These are phyloP conservation scores for Distichodus sexfasciatus DNA, from an alignment of 2,797 vertebrate species.

Conservation along the genomic window DNA sequence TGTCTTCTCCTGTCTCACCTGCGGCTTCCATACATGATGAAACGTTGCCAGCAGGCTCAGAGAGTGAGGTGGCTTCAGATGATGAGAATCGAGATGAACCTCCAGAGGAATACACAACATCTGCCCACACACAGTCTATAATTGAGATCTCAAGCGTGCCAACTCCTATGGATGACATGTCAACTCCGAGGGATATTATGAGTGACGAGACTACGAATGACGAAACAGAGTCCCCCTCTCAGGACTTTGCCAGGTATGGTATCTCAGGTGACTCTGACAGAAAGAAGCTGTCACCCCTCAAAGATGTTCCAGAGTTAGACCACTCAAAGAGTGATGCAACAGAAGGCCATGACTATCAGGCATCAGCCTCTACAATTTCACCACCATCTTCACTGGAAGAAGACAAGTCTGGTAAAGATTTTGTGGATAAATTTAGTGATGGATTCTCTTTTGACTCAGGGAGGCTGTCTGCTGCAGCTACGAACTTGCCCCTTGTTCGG, in stretches of 20 bases:
- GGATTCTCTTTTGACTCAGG: slow-evolving; percentile 59
- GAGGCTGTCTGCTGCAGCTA: slow-evolving; percentile 66
- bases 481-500: slow-evolving; percentile 79
- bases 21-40: slow-evolving; percentile 85
- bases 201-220: slow-evolving; percentile 90
- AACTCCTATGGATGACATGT: slow-evolving; percentile 93
- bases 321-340: slow-evolving; percentile 87
- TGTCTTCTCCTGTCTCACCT: slow-evolving; percentile 79
- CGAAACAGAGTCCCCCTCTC: slow-evolving; percentile 84
- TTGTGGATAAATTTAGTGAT: slow-evolving; percentile 62
- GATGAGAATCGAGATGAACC: slow-evolving; percentile 88
- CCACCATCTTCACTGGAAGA: slow-evolving; percentile 89
- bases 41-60: slow-evolving; percentile 80
- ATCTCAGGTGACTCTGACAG: slow-evolving; percentile 75
- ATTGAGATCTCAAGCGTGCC: slow-evolving; percentile 93
- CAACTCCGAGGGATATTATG: slow-evolving; percentile 87
- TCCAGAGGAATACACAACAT: slow-evolving; percentile 87
- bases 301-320: slow-evolving; percentile 72
- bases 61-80: slow-evolving; percentile 86
- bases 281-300: slow-evolving; percentile 74
- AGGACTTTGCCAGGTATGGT: slow-evolving; percentile 80
- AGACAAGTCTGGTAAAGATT: slow-evolving; percentile 81
- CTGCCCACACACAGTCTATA: slow-evolving; percentile 87
- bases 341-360: slow-evolving; percentile 88
- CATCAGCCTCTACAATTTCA: slow-evolving; percentile 90